Evolutionary conservation across 2,888 invertebrate species (phyloP).

Genomic region (Drosophila pseudotakahashii): DNA sequence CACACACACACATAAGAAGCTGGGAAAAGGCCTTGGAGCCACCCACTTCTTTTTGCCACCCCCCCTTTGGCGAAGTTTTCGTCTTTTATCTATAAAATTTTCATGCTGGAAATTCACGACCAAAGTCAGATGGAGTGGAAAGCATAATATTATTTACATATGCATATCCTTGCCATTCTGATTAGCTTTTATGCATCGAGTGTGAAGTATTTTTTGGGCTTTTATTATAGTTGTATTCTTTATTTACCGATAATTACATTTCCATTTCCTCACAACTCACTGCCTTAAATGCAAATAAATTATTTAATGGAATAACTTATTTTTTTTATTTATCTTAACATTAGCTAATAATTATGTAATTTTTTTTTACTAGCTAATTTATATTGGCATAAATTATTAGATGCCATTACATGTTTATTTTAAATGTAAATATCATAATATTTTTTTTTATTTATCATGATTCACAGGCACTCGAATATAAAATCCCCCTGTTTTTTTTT

Average conservation of each 20-base stretch:
- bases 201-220: neutral
- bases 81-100: constrained; percentile 13
- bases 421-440: neutral
- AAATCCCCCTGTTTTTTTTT: neutral
- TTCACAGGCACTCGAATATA: neutral
- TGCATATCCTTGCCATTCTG: neutral
- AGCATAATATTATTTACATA: constrained; percentile 25
- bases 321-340: neutral
- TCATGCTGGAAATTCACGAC: constrained; percentile 3
- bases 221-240: too few relatives aligned
- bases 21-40: constrained; percentile 23
- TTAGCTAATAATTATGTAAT: too few relatives aligned
- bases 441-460: neutral
- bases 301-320: too few relatives aligned
- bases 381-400: neutral
- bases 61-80: neutral
- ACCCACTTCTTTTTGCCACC: neutral
- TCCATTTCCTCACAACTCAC: neutral
- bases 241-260: neutral
- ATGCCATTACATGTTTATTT: neutral
- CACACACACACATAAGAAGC: constrained; percentile 31
- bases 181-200: constrained; percentile 16
- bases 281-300: too few relatives aligned
- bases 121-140: constrained; percentile 20
- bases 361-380: too few relatives aligned